Conservation (phyloP, 2,113 vertebrate species). For the Megaptera novaeangliae region DNA sequence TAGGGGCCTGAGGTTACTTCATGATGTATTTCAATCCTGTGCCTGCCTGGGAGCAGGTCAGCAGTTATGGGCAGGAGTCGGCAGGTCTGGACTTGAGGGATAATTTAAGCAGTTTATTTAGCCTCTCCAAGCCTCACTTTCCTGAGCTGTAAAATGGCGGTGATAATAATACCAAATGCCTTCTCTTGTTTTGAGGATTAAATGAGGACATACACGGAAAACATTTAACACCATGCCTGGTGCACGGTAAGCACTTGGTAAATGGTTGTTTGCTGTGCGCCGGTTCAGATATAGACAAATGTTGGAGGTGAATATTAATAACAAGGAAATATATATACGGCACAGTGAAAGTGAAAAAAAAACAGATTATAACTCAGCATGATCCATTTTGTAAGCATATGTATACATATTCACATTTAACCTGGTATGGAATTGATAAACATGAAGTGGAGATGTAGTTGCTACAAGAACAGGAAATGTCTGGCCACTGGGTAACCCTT, state of each 20-base stretch:
- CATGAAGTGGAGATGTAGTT: background rate
- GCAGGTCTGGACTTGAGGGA: background rate
- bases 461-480: background rate
- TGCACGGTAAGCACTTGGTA: background rate
- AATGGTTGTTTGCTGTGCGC: background rate
- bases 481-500: too few species aligned
- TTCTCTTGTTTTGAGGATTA: background rate
- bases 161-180: background rate
- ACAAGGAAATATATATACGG: background rate
- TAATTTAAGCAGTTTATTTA: background rate
- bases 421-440: background rate
- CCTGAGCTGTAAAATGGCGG: background rate
- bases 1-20: background rate
- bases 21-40: background rate
- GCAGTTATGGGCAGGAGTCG: fast-evolving
- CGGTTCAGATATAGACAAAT: background rate
- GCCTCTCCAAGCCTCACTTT: background rate
- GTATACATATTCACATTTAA: background rate
- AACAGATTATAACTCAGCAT: background rate
- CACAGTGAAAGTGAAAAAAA: background rate
- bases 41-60: background rate
- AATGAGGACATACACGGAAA: background rate
- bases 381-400: background rate
- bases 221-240: background rate
- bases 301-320: background rate